Percentiles rank a stretch among this genome's conserved stretches.
phyloP scores from a whole-genome alignment of 2,113 vertebrate species.

The Chamaetylas fuelleborni region DNA sequence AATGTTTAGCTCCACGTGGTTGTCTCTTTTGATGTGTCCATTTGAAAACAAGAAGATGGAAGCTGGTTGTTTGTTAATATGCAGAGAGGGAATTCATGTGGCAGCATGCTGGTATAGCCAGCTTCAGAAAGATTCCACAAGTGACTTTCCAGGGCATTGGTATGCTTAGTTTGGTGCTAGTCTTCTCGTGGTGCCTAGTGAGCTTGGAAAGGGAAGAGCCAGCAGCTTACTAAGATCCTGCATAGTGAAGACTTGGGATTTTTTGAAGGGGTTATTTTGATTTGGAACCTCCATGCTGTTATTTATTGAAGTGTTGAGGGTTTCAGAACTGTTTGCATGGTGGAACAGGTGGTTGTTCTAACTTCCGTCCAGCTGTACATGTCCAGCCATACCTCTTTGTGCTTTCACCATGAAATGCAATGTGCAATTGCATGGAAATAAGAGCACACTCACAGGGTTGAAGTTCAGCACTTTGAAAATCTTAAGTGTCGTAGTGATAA shows the following conservation, averaged over 20 bases:
- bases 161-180: background rate
- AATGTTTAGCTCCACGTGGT: background rate
- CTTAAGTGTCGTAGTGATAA: background rate
- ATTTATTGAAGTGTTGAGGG: background rate
- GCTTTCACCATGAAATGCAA: background rate
- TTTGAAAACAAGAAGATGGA: background rate
- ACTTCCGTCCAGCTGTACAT: background rate
- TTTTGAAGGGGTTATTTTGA: background rate
- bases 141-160: background rate
- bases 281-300: background rate
- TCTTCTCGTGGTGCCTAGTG: background rate
- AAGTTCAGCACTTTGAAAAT: background rate
- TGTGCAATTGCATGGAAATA: background rate
- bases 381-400: background rate
- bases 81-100: background rate
- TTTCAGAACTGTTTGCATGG: background rate
- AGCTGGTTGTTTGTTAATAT: background rate
- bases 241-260: background rate
- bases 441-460: background rate
- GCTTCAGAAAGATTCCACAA: background rate
- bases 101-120: background rate
- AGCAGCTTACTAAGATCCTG: background rate
- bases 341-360: background rate
- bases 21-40: background rate
- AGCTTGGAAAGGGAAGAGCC: background rate